Percentiles rank a stretch among this genome's conserved stretches.
phyloP scores from a whole-genome alignment of 2,888 invertebrate species.

The Cantharis nigra region DNA sequence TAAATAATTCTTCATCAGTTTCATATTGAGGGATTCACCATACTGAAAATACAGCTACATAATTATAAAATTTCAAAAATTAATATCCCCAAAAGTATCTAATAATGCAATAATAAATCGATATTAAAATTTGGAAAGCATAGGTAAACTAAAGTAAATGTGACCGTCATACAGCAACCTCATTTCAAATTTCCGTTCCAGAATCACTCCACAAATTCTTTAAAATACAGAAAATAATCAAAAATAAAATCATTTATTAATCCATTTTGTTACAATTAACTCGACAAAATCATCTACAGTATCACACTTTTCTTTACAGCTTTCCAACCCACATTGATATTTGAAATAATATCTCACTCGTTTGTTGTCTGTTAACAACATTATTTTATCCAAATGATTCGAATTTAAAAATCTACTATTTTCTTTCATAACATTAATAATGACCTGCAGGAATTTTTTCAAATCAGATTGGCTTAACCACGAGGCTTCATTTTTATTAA shows the following conservation, averaged over 20 bases:
- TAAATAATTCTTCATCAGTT: no score
- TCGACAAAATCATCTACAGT: neutral
- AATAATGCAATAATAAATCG: no score
- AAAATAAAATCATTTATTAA: constrained; percentile 8
- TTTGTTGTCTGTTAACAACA: constrained; percentile 42
- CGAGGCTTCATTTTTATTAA: constrained; percentile 18
- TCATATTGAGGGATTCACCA: no score
- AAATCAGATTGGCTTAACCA: neutral
- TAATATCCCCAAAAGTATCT: no score
- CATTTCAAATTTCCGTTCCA: neutral
- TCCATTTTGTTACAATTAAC: constrained; percentile 5
- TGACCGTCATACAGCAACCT: no score
- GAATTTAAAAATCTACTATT: constrained; percentile 23
- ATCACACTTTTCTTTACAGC: constrained; percentile 5
- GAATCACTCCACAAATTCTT: neutral
- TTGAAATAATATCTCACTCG: constrained; percentile 50
- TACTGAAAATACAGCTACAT: no score
- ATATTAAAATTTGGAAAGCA: no score
- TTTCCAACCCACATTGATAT: constrained; percentile 46
- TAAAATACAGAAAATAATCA: neutral
- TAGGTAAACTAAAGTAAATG: no score
- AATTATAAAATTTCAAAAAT: no score
- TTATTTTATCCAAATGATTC: constrained; percentile 36
- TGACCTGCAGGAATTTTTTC: constrained; percentile 34
- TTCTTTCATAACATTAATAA: constrained; percentile 15